Conservation (phyloP, 2,888 invertebrate species). For the Apomyelois bistriatella region DNA sequence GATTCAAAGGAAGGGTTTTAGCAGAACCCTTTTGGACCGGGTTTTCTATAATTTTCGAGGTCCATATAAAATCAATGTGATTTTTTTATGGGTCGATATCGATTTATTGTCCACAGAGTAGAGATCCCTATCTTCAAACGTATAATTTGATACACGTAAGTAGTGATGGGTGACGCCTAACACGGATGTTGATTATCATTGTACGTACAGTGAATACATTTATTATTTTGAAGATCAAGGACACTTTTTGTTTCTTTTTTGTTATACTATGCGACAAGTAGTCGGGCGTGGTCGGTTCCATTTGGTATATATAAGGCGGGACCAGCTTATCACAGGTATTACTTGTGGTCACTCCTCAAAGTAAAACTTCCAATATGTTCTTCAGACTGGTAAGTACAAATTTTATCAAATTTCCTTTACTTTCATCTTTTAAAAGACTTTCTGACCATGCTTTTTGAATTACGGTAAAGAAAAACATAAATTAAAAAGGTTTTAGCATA, state of each 20-base stretch:
- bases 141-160: conserved; percentile 7
- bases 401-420: not conserved
- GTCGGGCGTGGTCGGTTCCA: conserved; percentile 59
- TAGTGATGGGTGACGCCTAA: conserved; percentile 22
- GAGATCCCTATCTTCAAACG: not conserved
- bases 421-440: not conserved
- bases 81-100: not conserved
- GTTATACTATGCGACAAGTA: conserved; percentile 38
- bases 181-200: conserved; percentile 37
- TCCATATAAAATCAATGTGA: too few relatives aligned
- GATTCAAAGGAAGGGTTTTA: too few relatives aligned
- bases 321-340: conserved; percentile 43
- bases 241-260: conserved; percentile 54
- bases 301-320: conserved; percentile 64
- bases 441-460: too few relatives aligned
- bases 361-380: conserved; percentile 60
- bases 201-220: conserved; percentile 47
- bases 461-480: too few relatives aligned
- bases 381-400: conserved; percentile 62
- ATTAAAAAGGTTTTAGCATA: too few relatives aligned
- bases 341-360: conserved; percentile 61
- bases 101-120: not conserved
- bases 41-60: too few relatives aligned
- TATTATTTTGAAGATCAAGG: conserved; percentile 73
- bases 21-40: too few relatives aligned